Base-by-base conservation (phyloP, 2,888 invertebrate genomes). In the Zaprionus bogoriensis region DNA sequence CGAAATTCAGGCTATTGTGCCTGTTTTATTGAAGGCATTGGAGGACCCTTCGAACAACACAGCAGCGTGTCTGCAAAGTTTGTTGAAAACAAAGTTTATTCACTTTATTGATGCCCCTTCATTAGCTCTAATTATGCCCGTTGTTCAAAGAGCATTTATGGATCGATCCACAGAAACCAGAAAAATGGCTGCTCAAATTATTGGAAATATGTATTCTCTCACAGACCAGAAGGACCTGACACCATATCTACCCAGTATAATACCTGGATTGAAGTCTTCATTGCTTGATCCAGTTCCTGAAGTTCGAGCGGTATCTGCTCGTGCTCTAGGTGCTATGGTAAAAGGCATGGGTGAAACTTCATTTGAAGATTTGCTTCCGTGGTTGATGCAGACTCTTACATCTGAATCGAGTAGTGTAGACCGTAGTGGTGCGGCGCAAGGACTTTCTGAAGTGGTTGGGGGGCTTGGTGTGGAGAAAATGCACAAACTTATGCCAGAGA, bases 21-120 rank as follows among this genome's bases (percentile, higher is more conserved):
- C 96, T 0, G 95, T 96, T 2, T 92, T 99, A 9, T 92, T 99
- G 46, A 95, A 95, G 87, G 99, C 99, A 0, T 92, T 99, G 0
- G 98, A 98, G 91, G 98, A 99, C 92, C 99, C 99, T 2, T 97
- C 98, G 0, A 96, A 96, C 90, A 98, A 97, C 91, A 99, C 99
- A 0, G 96, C 97, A 0, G 94, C 93, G 0, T 98, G 98, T 87
- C 93, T 99, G n/a, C 97, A 98, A 89, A 97, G 96, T 0, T 92
- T 99, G 22, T 91, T 98, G n/a, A 96, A 97, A 91, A 98, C 97
- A 0, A 96, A 99, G 91, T 99, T 99, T 92, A 98, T 99, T 39
- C 99, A 99, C 92, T 99, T 99, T 92, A 99, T 99, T 87, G 99
- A 99, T 91, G 98, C 99, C 2, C 98, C 99, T 0, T 99, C 99